phyloP scores from a whole-genome alignment of 2,797 vertebrate genomes.

The Acropternis orthonyx region DNA sequence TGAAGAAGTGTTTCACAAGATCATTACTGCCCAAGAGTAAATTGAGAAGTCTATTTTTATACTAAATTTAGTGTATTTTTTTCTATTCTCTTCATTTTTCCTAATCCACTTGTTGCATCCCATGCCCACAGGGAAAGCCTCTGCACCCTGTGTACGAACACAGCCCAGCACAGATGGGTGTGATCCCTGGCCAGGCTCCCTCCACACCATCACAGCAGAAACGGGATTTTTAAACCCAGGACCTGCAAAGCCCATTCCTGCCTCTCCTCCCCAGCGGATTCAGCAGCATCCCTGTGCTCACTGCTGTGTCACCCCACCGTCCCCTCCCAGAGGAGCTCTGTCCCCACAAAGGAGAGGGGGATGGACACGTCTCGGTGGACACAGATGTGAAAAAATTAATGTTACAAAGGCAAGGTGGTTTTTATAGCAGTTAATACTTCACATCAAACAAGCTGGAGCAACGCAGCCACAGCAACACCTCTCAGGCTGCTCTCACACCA shows the following conservation, averaged over 20 bases:
- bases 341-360: background rate
- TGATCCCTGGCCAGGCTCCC: background rate
- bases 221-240: fast-evolving
- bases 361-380: fast-evolving
- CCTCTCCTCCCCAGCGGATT: fast-evolving
- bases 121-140: background rate
- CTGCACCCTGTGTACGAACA: background rate
- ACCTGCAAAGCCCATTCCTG: background rate
- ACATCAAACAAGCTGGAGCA: background rate
- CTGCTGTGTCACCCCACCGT: fast-evolving
- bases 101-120: background rate
- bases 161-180: background rate
- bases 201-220: fast-evolving
- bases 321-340: background rate
- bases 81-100: background rate
- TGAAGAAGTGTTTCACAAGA: background rate
- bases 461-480: background rate
- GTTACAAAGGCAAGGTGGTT: background rate
- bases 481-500: background rate
- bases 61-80: background rate
- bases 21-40: background rate
- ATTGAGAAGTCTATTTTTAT: background rate
- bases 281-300: background rate
- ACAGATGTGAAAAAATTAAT: fast-evolving
- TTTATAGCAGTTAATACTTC: background rate